Percentiles rank a stretch among this genome's conserved stretches.
Evolutionary conservation across 2,113 vertebrate species (phyloP).

Genomic region (Stegostoma tigrinum): DNA sequence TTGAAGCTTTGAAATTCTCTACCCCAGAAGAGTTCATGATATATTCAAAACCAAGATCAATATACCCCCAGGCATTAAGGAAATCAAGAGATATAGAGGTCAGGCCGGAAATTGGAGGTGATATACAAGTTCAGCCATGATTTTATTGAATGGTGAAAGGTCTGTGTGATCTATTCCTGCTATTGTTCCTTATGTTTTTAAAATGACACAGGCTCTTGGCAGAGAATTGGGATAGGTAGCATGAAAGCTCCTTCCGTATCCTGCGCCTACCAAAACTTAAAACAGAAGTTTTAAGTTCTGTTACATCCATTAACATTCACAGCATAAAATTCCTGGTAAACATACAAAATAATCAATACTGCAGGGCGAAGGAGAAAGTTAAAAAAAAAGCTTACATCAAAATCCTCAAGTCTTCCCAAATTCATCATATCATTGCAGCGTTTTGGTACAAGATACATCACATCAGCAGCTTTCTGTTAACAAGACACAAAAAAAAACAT

Average conservation of each 20-base stretch:
- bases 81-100: not conserved
- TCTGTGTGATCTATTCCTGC: not conserved
- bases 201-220: not conserved
- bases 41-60: not conserved
- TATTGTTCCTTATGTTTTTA: not conserved
- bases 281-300: not conserved
- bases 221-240: not conserved
- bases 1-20: too few species aligned
- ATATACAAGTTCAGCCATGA: not conserved
- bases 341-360: not conserved
- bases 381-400: conserved; percentile 65
- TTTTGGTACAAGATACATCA: conserved; percentile 98
- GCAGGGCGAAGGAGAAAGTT: not conserved
- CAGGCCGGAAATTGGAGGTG: not conserved
- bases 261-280: not conserved
- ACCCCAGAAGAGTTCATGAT: not conserved
- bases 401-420: conserved; percentile 90
- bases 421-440: conserved; percentile 99
- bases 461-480: conserved; percentile 71
- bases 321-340: not conserved
- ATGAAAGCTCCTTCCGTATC: not conserved
- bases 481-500: conserved; percentile 36
- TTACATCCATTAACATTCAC: not conserved
- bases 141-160: not conserved
- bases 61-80: not conserved